Conservation (phyloP, 2,888 invertebrate genomes). For the Chalcis sispes region DNA sequence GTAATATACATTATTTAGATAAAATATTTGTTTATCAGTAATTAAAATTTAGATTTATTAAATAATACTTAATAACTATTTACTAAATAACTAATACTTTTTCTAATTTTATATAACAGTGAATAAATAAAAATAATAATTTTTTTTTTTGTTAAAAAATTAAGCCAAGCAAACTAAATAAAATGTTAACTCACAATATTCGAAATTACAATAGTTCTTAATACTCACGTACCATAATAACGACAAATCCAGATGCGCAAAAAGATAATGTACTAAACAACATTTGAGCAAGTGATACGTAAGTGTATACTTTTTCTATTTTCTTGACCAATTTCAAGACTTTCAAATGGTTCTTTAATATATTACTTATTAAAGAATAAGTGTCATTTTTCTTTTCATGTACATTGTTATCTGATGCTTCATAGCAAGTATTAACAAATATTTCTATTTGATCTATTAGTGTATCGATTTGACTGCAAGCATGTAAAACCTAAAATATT, state of each 20-base stretch:
- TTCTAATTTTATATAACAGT: no score
- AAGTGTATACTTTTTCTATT: slow-evolving; percentile 29
- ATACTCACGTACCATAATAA: slow-evolving; percentile 21
- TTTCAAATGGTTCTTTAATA: slow-evolving; percentile 10
- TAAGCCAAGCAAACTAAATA: no score
- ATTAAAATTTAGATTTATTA: no score
- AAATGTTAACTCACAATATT: no score
- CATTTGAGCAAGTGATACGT: slow-evolving; percentile 23
- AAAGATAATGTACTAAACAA: slow-evolving; percentile 22
- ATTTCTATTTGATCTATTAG: background rate
- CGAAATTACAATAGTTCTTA: no score
- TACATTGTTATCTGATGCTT: background rate
- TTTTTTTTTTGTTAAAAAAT: no score
- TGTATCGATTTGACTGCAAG: slow-evolving; percentile 4
- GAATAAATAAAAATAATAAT: no score
- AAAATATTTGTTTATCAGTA: no score
- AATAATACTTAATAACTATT: no score
- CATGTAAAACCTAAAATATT: slow-evolving; percentile 30
- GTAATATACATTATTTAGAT: no score
- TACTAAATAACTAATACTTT: no score
- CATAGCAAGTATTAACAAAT: background rate
- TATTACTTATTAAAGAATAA: background rate
- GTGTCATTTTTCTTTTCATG: background rate
- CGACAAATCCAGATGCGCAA: slow-evolving; percentile 23
- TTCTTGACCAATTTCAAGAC: slow-evolving; percentile 26